phyloP scores from a whole-genome alignment of 2,888 invertebrate genomes.

The Hirtodrosophila alboralis region DNA sequence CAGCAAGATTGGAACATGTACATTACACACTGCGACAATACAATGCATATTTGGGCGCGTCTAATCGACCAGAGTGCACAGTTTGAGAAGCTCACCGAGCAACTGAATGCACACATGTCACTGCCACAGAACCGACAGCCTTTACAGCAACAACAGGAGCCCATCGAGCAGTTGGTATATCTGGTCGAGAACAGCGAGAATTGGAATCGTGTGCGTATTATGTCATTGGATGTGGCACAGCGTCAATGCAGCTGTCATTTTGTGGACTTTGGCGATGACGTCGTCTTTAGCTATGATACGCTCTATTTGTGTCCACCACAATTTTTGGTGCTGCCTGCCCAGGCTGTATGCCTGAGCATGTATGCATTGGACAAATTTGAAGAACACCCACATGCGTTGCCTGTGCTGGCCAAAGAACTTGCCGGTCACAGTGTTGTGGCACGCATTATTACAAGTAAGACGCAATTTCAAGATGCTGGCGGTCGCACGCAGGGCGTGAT shows the following conservation, averaged over 20 bases:
- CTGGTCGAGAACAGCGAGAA: constrained; percentile 85
- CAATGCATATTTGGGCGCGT: constrained; percentile 88
- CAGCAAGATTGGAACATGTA: constrained; percentile 86
- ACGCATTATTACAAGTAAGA: constrained; percentile 84
- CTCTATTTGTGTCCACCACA: constrained; percentile 86
- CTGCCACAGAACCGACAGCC: constrained; percentile 62
- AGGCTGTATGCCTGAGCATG: constrained; percentile 89
- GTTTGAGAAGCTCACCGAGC: constrained; percentile 85
- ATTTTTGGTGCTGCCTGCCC: constrained; percentile 88
- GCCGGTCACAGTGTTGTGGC: constrained; percentile 86
- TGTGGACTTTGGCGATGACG: constrained; percentile 91
- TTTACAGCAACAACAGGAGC: constrained; percentile 43
- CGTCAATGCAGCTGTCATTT: constrained; percentile 87
- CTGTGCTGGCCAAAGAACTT: constrained; percentile 83
- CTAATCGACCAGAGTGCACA: constrained; percentile 87
- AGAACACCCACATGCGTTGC: constrained; percentile 82
- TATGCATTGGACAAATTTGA: constrained; percentile 89
- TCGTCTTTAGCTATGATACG: constrained; percentile 85
- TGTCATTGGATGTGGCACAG: constrained; percentile 84
- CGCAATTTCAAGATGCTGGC: constrained; percentile 64
- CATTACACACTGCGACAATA: constrained; percentile 87
- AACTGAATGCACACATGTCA: constrained; percentile 85
- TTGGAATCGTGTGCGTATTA: constrained; percentile 86
- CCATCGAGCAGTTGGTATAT: constrained; percentile 83
- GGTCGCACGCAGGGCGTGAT: constrained; percentile 48